These are phyloP conservation scores for Trachemys scripta DNA, from an alignment of 2,113 vertebrate species.

Conservation along the genomic window DNA sequence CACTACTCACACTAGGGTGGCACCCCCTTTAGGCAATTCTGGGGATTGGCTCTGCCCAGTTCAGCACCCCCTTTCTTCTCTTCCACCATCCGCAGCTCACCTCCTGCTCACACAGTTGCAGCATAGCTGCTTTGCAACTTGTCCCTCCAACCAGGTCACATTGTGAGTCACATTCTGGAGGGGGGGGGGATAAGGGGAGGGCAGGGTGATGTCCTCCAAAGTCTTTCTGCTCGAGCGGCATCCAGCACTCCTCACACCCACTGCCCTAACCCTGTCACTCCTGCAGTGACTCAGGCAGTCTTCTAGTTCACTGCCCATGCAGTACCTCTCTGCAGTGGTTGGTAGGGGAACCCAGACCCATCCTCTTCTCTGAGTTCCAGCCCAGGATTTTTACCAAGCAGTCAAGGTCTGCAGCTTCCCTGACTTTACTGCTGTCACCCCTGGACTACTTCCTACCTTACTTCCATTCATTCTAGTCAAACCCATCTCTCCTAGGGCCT, in stretches of 20 bases:
- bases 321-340: neutral
- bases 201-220: neutral
- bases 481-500: neutral
- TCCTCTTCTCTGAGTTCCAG: neutral
- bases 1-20: neutral
- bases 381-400: neutral
- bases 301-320: neutral
- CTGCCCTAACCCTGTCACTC: neutral
- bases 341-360: neutral
- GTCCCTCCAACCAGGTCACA: neutral
- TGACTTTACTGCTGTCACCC: neutral
- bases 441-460: neutral
- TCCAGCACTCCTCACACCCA: neutral
- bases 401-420: neutral
- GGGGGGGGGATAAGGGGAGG: no score
- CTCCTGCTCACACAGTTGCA: neutral
- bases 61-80: no score
- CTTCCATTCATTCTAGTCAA: neutral
- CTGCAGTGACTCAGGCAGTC: no score
- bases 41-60: neutral
- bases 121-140: neutral
- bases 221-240: neutral
- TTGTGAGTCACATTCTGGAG: neutral
- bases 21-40: neutral
- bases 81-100: neutral